Percentiles rank a stretch among this genome's conserved stretches.
Evolutionary conservation across 2,797 vertebrate species (phyloP).

Genomic region (Otus scops): DNA sequence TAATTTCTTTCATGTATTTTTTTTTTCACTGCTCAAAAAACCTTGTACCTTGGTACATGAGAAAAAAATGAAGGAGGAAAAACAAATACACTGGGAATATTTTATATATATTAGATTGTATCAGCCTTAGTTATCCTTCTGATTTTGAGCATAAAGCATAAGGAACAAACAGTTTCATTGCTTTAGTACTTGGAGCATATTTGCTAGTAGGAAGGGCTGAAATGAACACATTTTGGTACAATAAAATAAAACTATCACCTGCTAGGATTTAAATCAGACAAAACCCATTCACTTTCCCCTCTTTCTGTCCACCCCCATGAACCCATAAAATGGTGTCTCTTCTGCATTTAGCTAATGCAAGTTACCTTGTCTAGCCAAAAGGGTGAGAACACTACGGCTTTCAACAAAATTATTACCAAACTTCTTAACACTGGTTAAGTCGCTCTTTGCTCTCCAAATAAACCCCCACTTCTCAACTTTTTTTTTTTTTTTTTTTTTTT

Average conservation of each 20-base stretch:
- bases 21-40: background rate
- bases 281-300: background rate
- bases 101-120: rapidly evolving
- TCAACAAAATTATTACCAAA: background rate
- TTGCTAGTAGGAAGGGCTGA: background rate
- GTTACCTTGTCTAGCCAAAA: background rate
- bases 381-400: background rate
- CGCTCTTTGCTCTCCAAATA: background rate
- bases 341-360: background rate
- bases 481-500: background rate
- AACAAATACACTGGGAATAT: background rate
- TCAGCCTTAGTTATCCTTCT: background rate
- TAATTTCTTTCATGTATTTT: background rate
- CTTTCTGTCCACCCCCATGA: background rate
- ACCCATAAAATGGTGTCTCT: background rate
- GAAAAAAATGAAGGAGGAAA: background rate
- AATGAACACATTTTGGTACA: background rate
- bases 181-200: background rate
- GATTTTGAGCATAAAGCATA: background rate
- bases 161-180: background rate
- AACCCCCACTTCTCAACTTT: background rate
- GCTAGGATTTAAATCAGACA: background rate
- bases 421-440: background rate
- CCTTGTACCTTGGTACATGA: background rate
- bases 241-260: background rate